phyloP scores from a whole-genome alignment of 2,888 invertebrate species.

The Diploptera punctata region DNA sequence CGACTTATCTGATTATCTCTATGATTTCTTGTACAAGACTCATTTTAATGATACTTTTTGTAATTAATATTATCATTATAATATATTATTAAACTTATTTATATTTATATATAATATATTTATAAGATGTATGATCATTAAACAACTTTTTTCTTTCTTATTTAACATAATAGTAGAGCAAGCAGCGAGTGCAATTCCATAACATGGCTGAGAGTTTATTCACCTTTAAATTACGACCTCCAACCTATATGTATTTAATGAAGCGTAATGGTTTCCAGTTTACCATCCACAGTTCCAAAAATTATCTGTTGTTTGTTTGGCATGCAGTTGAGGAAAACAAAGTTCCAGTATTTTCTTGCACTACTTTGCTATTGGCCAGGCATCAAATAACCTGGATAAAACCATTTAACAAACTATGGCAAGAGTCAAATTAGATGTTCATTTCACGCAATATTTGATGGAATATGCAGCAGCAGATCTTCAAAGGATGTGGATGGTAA shows the following conservation, averaged over 20 bases:
- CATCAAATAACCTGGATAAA: not conserved
- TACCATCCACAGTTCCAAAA: not conserved
- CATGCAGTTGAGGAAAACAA: no score
- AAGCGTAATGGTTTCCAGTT: conserved; percentile 30
- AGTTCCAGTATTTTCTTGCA: not conserved
- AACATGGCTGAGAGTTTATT: conserved; percentile 7
- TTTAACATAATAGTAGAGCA: conserved; percentile 10
- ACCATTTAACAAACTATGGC: conserved; percentile 11
- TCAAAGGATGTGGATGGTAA: not conserved
- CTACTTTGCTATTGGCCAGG: not conserved
- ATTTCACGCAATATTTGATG: not conserved
- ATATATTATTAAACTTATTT: conserved; percentile 22
- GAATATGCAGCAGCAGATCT: not conserved
- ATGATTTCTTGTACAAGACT: conserved; percentile 29
- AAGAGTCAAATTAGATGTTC: not conserved
- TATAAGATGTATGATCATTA: conserved; percentile 20
- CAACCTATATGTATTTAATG: not conserved
- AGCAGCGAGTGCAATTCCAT: not conserved
- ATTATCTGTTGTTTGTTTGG: not conserved
- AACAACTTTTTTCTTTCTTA: conserved; percentile 22
- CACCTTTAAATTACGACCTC: not conserved
- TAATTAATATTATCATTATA: conserved; percentile 16
- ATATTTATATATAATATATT: conserved; percentile 23
- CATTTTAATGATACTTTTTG: conserved; percentile 4
- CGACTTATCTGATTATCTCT: not conserved